Evolutionary conservation across 2,113 vertebrate genomes (phyloP).

Genomic region (Falcunculus frontatus): DNA sequence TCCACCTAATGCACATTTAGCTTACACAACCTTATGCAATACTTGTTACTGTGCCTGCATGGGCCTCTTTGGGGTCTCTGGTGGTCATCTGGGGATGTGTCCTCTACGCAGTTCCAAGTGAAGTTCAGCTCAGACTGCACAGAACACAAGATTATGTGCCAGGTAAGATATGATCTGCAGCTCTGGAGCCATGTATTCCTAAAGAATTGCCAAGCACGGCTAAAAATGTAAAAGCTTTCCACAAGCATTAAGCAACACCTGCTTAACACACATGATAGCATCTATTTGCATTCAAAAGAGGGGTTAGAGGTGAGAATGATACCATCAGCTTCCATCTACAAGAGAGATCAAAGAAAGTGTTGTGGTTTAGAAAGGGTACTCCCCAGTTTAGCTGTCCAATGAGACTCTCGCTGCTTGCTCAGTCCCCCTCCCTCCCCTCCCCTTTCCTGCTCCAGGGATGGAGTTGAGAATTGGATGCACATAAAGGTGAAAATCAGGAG

Average conservation of each 20-base stretch:
- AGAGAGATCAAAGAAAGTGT: background rate
- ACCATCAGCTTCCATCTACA: background rate
- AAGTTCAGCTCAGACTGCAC: background rate
- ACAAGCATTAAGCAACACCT: background rate
- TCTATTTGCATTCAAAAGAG: background rate
- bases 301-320: background rate
- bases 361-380: background rate
- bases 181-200: background rate
- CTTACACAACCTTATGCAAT: background rate
- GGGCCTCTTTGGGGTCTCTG: background rate
- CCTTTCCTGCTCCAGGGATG: background rate
- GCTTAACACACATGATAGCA: background rate
- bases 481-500: background rate
- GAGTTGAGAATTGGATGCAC: background rate
- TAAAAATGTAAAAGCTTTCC: background rate
- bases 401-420: background rate
- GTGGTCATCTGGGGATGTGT: background rate
- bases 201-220: background rate
- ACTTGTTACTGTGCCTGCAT: fast-evolving
- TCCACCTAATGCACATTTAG: background rate
- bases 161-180: background rate
- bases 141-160: background rate
- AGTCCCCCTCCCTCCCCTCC: background rate
- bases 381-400: fast-evolving
- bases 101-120: background rate